These are phyloP conservation scores for Drosophila tsacasi DNA, from an alignment of 1,140 invertebrate genomes.

Conservation along the genomic window DNA sequence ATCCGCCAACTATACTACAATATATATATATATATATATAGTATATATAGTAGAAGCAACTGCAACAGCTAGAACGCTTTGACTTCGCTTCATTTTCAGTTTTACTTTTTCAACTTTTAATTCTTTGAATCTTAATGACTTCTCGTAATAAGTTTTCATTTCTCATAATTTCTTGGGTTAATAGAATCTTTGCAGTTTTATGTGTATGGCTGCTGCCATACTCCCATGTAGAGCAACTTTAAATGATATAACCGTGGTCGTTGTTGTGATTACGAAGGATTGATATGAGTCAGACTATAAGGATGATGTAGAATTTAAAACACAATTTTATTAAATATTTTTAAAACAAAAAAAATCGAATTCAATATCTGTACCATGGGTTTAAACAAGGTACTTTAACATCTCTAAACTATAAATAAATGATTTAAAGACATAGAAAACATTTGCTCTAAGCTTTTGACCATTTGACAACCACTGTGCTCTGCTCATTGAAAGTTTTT, in stretches of 20 bases:
- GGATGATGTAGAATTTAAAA: background rate
- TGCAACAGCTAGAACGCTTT: conserved; percentile 32
- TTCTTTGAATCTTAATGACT: conserved; percentile 85
- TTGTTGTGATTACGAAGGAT: background rate
- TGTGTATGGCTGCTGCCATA: conserved; percentile 47
- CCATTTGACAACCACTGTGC: conserved; percentile 44
- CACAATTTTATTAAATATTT: background rate
- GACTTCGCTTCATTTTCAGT: conserved; percentile 66
- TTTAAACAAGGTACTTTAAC: background rate
- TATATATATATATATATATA: conserved; percentile 14
- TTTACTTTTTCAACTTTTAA: conserved; percentile 83
- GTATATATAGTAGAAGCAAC: conserved; percentile 8
- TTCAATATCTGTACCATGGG: too few species aligned
- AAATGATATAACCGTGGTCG: conserved; percentile 53
- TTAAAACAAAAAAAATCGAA: background rate
- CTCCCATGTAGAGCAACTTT: conserved; percentile 50
- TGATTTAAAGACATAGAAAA: too few species aligned
- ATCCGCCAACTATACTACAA: conserved; percentile 19
- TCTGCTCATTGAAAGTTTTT: conserved; percentile 61
- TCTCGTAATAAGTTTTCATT: conserved; percentile 85
- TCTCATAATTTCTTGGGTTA: conserved; percentile 84
- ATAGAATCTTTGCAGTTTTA: conserved; percentile 79
- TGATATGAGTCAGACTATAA: background rate
- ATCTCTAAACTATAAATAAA: too few species aligned
- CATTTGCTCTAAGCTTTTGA: too few species aligned